Evolutionary conservation across 2,113 vertebrate genomes (phyloP), one percentile per base, ranked within the genome.

Genomic region (Podarcis cretensis): DNA sequence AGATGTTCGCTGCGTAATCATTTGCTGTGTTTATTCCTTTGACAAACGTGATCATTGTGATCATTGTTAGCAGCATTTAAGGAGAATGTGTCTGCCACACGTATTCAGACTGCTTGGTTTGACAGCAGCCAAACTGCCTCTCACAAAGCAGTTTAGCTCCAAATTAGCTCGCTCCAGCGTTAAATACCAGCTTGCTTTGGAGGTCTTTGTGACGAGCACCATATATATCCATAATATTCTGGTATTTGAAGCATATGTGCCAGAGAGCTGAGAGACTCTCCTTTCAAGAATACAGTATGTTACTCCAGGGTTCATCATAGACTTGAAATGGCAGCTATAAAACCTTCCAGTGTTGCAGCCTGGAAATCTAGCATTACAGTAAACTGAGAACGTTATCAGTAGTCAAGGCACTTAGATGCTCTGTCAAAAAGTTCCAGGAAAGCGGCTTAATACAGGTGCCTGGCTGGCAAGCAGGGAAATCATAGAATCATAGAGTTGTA

Each of bases 181-280:
- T 97, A 98, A 97, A 97, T 97, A 97, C 96, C 96, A 97, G 96
- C 97, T 96, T 97, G 97, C 96, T 96, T 97, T 93, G 94, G 95
- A 97, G 95, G 96, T 96, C 95, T 96, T 95, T 92, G 93, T 93
- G 91, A 96, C 95, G 96, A 91, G 75, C 93, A 93, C 87, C 92
- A 96, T 96, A 93, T 96, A 96, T 96, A 96, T 97, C 91, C 94
- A 95, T 96, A 95, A 97, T 95, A 96, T 93, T 95, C 94, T 82
- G 91, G 95, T 92, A 96, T 97, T 96, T 96, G 95, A 97, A 97
- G 96, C 97, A 97, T 97, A 97, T 96, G 96, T 95, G 94, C 96
- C 91, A 0, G 0, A 97, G 94, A 97, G 94, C 95, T 85, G 94
- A 95, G 92, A 92, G 87, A 90, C 87, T 94, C 92, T 94, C 90